A percentile compares a stretch with the other conserved stretches of the same genome.
Conservation (phyloP, 2,888 invertebrate species). For the Melipona beecheii region DNA sequence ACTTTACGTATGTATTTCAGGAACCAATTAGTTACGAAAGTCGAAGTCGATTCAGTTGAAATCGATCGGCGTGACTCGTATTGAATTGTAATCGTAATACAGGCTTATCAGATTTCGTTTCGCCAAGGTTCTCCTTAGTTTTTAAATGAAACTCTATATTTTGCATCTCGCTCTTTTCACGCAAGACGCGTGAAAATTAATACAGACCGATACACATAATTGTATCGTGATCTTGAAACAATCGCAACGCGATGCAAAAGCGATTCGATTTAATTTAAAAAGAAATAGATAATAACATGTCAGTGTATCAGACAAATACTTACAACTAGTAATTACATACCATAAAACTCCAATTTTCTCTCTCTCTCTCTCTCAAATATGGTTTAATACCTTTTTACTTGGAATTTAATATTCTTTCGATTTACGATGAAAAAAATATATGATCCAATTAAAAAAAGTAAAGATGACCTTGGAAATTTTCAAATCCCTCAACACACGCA, state of each 20-base stretch:
- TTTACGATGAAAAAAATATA: too few species aligned
- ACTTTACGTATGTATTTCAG: too few species aligned
- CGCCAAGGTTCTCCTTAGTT: not conserved
- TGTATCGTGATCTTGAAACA: not conserved
- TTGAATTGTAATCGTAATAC: not conserved
- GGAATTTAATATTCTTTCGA: too few species aligned
- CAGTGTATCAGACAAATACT: not conserved
- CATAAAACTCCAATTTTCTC: too few species aligned
- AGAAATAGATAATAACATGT: not conserved
- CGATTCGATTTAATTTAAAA: not conserved
- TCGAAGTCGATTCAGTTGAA: too few species aligned
- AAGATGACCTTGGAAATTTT: too few species aligned
- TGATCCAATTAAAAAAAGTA: too few species aligned
- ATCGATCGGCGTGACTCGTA: not conserved
- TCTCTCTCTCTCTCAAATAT: too few species aligned
- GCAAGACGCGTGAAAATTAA: not conserved
- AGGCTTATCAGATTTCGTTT: not conserved
- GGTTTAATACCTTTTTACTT: too few species aligned
- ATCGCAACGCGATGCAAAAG: not conserved
- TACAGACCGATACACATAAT: not conserved
- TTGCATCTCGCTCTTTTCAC: not conserved
- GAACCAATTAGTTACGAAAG: too few species aligned
- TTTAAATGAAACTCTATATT: not conserved
- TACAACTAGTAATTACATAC: too few species aligned
- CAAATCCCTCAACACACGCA: too few species aligned